These are phyloP conservation scores for Malacoraja senta DNA, from an alignment of 2,797 vertebrate species.

Conservation along the genomic window DNA sequence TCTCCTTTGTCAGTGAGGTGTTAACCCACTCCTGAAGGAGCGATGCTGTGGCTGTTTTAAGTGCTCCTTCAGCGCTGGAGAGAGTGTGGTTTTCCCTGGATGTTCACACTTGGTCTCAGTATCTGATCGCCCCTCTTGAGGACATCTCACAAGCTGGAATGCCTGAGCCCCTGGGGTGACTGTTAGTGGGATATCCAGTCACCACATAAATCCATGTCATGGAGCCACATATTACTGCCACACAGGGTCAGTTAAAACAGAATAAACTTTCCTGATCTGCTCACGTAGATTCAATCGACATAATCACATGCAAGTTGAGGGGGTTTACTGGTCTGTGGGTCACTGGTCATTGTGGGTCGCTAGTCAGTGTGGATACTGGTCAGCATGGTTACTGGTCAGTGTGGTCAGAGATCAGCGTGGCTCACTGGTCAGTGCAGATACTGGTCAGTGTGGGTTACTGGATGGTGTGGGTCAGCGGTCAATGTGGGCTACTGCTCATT, in stretches of 20 bases:
- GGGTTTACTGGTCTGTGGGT: too few species aligned
- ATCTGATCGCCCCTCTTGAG: neutral
- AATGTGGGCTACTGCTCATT: too few species aligned
- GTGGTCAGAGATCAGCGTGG: too few species aligned
- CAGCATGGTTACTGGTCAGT: too few species aligned
- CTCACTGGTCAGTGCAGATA: too few species aligned
- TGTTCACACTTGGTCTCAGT: neutral
- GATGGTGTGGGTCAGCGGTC: too few species aligned
- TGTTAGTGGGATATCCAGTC: neutral
- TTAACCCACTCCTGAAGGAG: neutral
- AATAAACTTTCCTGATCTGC: too few species aligned
- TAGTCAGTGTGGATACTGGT: too few species aligned
- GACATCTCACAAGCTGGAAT: neutral
- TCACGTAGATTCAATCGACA: too few species aligned
- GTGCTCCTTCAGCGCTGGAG: neutral
- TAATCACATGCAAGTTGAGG: too few species aligned
- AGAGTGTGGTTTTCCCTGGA: neutral
- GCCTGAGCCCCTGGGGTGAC: neutral
- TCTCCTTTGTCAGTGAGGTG: neutral
- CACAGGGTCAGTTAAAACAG: neutral
- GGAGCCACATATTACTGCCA: neutral
- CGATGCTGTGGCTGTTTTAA: neutral
- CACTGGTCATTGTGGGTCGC: too few species aligned
- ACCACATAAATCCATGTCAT: neutral
- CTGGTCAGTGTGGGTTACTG: too few species aligned